These are phyloP conservation scores for Scolopax mira DNA, from an alignment of 2,113 vertebrate genomes.

Conservation along the genomic window DNA sequence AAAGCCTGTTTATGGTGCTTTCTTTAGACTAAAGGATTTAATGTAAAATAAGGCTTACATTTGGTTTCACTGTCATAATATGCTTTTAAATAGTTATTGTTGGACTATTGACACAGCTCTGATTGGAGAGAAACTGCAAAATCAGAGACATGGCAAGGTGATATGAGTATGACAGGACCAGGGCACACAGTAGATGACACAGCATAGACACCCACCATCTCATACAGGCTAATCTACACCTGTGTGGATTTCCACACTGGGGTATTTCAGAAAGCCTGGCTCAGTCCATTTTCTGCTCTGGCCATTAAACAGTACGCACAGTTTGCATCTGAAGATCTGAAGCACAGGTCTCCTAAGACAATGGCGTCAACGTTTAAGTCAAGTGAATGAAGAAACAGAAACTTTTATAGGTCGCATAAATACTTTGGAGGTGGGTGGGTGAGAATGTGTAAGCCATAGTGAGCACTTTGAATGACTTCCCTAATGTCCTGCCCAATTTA, in stretches of 20 bases:
- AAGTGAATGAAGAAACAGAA: not conserved
- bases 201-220: not conserved
- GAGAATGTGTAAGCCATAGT: conserved; percentile 10
- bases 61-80: not conserved
- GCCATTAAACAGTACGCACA: fast-evolving
- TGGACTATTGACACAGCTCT: not conserved
- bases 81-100: not conserved
- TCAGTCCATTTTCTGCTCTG: not conserved
- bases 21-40: not conserved
- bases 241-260: not conserved
- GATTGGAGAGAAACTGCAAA: not conserved
- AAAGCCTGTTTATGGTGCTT: not conserved
- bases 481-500: not conserved
- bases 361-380: fast-evolving
- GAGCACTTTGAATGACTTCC: not conserved
- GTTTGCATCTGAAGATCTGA: not conserved
- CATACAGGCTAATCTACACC: not conserved
- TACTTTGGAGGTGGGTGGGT: not conserved
- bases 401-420: not conserved
- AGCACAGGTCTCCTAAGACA: not conserved
- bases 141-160: not conserved
- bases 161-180: not conserved
- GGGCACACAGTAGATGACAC: not conserved
- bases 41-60: not conserved
- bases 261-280: not conserved